Evolutionary conservation across 2,797 vertebrate genomes (phyloP), one percentile per base, ranked within the genome.

Genomic region (Notolepis coatsorum): DNA sequence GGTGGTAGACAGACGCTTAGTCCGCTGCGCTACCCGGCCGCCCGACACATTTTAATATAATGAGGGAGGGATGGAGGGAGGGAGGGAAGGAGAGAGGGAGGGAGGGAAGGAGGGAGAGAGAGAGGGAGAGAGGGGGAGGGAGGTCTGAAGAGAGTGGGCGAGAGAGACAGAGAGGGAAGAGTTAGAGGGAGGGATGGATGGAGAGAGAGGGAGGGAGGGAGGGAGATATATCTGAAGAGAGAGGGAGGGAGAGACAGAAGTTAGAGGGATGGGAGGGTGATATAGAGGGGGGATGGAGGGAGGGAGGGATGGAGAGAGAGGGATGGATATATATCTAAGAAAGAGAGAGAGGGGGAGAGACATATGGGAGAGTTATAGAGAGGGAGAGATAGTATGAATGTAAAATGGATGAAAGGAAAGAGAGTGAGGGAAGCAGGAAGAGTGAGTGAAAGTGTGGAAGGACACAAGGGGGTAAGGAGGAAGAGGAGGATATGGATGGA

Each of bases 31-130:
- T n/a, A n/a, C n/a, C n/a, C n/a, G n/a, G n/a, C n/a, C n/a, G n/a
- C n/a, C n/a, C n/a, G n/a, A n/a, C n/a, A n/a, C n/a, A n/a, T n/a
- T n/a, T n/a, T n/a, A n/a, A n/a, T n/a, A n/a, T n/a, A n/a, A n/a
- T n/a, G n/a, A 68, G 72, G 42, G 64, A 24, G 12, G 8, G 35
- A 66, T 68, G 71, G 74, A 71, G 68, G 59, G 61, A 71, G 61
- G 45, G 50, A 41, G 50, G 37, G 70, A 77, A 63, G 77, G 71
- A 65, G 65, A 3, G 35, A 24, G 54, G 35, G 58, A 68, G 61
- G 59, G 52, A 63, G 73, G 62, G 66, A 60, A 63, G 61, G 41
- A 65, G 75, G 72, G 71, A 83, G 7, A 18, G 37, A 25, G n/a
- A n/a, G 23, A 65, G 45, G 55, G 21, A 31, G 25, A 31, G 41